Evolutionary conservation across 2,888 invertebrate species (phyloP), one percentile per base, ranked within the genome.

Genomic region (Seira musarum): DNA sequence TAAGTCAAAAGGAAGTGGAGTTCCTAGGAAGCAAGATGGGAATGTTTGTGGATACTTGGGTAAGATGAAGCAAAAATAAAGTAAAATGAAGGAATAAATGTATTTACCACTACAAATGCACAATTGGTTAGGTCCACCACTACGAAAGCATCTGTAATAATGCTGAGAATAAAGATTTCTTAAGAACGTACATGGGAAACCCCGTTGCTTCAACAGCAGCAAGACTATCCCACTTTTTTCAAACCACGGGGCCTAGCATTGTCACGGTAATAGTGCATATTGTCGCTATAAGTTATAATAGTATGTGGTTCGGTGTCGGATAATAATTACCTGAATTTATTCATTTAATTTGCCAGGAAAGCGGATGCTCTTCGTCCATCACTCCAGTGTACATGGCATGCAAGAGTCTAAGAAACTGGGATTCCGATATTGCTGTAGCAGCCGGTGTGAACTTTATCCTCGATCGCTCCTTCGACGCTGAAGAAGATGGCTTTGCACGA

Each of bases 341-440:
- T n/a, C n/a, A n/a, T n/a, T 13, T 10, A 57, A 57, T 57, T 57
- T 57, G 6, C 5, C 57, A 67, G 6, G 83, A 83, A 40, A 64
- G 64, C 15, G 84, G 83, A 3, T 84, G 84, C 53, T 82, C 82
- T 1, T 80, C 83, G 1, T 78, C 84, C 17, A 78, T 84, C 25
- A 81, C 80, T 2, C 80, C 82, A 5, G 69, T 84, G 2, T 68
- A 84, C 65, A 65, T 82, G 76, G 84, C 83, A 1, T 76, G 79
- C 60, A 78, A 82, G 49, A 80, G 79, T 46, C 60, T 84, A 30
- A 63, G 81, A 30, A 63, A 57, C 22, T 70, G 76, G 15, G 82
- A 80, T 2, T 80, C 68, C 10, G 63, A 77, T 17, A 24, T 82
- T 1, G 83, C 83, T 1, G 6, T 85, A 3, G 83, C 82, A 10